Base-by-base conservation (phyloP, 1,140 invertebrate species). In the Ostrea denselamellosa region DNA sequence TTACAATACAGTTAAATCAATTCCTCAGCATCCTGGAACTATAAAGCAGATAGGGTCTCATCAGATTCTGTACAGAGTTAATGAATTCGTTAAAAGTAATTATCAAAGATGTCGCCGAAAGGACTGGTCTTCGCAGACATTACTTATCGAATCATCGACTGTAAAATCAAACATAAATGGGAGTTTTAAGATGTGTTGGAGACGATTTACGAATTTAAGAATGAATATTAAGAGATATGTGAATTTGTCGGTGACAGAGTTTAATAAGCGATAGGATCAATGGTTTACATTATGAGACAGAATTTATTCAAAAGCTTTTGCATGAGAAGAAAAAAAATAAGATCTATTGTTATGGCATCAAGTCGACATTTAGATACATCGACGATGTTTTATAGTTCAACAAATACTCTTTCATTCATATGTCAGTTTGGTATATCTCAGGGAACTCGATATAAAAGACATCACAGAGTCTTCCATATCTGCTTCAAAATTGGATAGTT, bases 41-140 rank as follows among this genome's bases (percentile, higher is more conserved):
- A 77, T 44, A 44, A 44, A 44, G 25, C 25, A 28, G 25, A 25
- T 25, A 28, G 14, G 68, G 68, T 28, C 68, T 25, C 68, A 77
- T 77, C 28, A 77, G 68, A 77, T 77, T 22, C 2, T 34, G 9
- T 77, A 77, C 25, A 77, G 68, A 77, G 25, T 77, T 77, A 77
- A 77, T 34, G 68, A 77, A 77, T 77, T 34, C 25, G 28, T 9
- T 9, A 12, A 77, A 77, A 77, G 68, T 77, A 77, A 77, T 77
- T 28, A 77, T 25, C 68, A 77, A 77, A 34, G 68, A 77, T 34
- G 28, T 77, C 56, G 56, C 17, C 17, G 17, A 2, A 19, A 62
- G 17, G 14, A 62, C 56, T 62, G 56, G 19, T 62, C 56, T 62
- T 62, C n/a, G n/a, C 56, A 17, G 56, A 62, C 56, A 19, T 62